Evolutionary conservation across 1,140 invertebrate genomes (phyloP).

Genomic region (Drosophila bocki): DNA sequence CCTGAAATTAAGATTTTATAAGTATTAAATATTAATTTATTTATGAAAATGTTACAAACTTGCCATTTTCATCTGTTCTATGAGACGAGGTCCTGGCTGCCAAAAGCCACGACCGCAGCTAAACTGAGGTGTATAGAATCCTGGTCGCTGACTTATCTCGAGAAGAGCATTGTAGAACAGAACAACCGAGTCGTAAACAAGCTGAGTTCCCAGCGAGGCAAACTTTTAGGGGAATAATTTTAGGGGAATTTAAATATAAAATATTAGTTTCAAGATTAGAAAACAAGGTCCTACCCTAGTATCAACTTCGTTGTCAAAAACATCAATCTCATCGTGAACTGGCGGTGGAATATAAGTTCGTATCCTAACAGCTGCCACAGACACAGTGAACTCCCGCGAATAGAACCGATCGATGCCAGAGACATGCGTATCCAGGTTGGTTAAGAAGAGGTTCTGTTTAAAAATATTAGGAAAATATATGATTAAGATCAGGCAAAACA

Average conservation of each 20-base stretch:
- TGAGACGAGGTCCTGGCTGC: slow-evolving; percentile 63
- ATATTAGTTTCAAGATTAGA: not conserved
- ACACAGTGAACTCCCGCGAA: slow-evolving; percentile 58
- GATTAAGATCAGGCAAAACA: not conserved
- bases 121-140: slow-evolving; percentile 59
- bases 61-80: slow-evolving; percentile 73
- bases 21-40: not conserved
- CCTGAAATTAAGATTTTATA: slow-evolving; percentile 22
- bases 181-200: slow-evolving; percentile 90
- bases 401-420: slow-evolving; percentile 67
- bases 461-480: not conserved
- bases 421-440: slow-evolving; percentile 68
- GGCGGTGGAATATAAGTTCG: slow-evolving; percentile 67
- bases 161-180: slow-evolving; percentile 88
- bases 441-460: slow-evolving; percentile 68
- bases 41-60: not conserved
- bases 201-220: slow-evolving; percentile 43
- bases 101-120: slow-evolving; percentile 71
- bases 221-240: slow-evolving; percentile 30
- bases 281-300: slow-evolving; percentile 34
- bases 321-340: slow-evolving; percentile 69
- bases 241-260: not conserved
- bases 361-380: slow-evolving; percentile 61
- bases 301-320: slow-evolving; percentile 54
- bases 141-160: slow-evolving; percentile 37